Evolutionary conservation across 1,140 invertebrate species (phyloP), one percentile per base, ranked within the genome.

Genomic region (Parapsyche elsis): DNA sequence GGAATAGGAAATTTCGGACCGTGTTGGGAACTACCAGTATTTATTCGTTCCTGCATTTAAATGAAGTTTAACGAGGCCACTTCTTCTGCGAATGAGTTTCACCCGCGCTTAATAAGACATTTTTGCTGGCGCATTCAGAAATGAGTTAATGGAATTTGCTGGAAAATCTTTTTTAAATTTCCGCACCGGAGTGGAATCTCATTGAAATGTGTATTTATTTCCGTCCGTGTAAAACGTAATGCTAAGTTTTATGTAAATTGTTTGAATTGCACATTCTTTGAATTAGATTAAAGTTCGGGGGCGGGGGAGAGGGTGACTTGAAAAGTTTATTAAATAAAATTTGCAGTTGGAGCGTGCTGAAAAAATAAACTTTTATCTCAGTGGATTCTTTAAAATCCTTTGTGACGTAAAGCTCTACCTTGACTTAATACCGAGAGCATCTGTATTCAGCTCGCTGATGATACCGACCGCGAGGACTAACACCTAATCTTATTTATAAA

Each of bases 401-500:
- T 61, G 59, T 61, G 59, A 61, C 59, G 21, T 61, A 61, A 61
- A 61, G 59, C 59, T 1, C 21, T 23, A 67, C 64, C 64, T 67
- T 67, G 64, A 67, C 64, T 67, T 67, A 67, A 67, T 53, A 16
- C 49, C 16, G 49, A 53, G 16, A 26, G 64, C 64, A 67, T 67
- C 71, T 49, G 45, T 73, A 73, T 45, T 46, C 38, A 75, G 73
- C 73, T n/a, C 49, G 23, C 73, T 75, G 45, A 75, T 75, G 73
- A 75, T 75, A 75, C 73, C 49, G 45, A 57, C 73, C 24, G 70
- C 70, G 70, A 26, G 10, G 70, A 75, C 73, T 30, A 24, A 46
- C 21, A 75, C 73, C 16, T 75, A 75, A 75, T 75, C 73, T 75
- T 75, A 75, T 75, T 75, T 75, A 49, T 75, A 57, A 75, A 75